phyloP scores from a whole-genome alignment of 2,888 invertebrate species.

The Diogma glabrata region DNA sequence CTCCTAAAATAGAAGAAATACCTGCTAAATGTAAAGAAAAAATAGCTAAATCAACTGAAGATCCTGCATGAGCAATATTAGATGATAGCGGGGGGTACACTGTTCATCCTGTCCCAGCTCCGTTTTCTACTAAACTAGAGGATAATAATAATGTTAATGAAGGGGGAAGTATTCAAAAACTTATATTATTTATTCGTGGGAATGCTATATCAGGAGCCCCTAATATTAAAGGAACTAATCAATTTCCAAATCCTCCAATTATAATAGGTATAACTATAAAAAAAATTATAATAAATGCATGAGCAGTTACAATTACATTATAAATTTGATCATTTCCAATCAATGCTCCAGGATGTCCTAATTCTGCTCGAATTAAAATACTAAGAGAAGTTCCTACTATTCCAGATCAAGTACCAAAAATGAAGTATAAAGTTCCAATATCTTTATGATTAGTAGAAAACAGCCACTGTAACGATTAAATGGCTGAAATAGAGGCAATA shows the following conservation, averaged over 20 bases:
- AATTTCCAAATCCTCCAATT: neutral
- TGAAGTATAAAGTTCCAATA: too few species aligned
- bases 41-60: conserved; percentile 61
- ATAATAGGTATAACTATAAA: neutral
- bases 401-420: too few species aligned
- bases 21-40: conserved; percentile 67
- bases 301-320: neutral
- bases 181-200: conserved; percentile 33
- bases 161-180: conserved; percentile 62
- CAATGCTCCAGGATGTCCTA: neutral
- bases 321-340: neutral
- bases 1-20: conserved; percentile 31
- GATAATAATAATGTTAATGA: conserved; percentile 36
- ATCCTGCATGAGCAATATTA: neutral
- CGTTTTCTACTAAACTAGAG: neutral
- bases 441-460: too few species aligned
- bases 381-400: too few species aligned
- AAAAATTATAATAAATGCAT: neutral
- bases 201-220: conserved; percentile 60
- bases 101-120: neutral
- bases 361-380: too few species aligned
- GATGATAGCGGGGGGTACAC: neutral
- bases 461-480: too few species aligned
- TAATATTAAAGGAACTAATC: conserved; percentile 40
- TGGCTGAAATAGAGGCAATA: too few species aligned